Percentiles rank a stretch among this genome's conserved stretches.
These are phyloP conservation scores for Turdus rufiventris DNA, from an alignment of 2,113 vertebrate genomes.

Conservation along the genomic window DNA sequence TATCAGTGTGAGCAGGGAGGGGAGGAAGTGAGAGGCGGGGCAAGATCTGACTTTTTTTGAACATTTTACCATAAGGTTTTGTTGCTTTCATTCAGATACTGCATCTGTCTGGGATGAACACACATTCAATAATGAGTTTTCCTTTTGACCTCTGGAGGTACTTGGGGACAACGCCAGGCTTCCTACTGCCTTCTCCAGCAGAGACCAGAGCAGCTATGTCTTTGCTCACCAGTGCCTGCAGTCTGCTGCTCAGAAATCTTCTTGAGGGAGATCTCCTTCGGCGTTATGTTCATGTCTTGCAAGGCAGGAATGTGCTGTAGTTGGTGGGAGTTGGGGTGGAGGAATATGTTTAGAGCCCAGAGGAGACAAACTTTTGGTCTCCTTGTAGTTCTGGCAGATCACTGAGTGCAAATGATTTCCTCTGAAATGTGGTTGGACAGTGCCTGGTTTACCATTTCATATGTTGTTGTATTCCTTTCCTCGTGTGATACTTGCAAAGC, in stretches of 20 bases:
- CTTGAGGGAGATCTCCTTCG: neutral
- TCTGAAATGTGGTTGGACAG: neutral
- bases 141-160: neutral
- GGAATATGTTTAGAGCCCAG: neutral
- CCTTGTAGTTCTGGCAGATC: neutral
- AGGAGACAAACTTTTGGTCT: neutral
- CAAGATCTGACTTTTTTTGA: neutral
- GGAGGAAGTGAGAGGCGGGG: neutral
- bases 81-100: neutral
- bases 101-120: neutral
- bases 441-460: fast-evolving
- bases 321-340: neutral
- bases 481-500: neutral
- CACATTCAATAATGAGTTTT: fast-evolving
- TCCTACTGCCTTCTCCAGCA: neutral
- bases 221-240: neutral
- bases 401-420: neutral
- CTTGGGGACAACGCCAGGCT: neutral
- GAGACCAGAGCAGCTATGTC: neutral
- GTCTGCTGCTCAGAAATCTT: neutral
- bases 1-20: neutral
- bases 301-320: neutral
- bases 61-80: neutral
- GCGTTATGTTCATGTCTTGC: fast-evolving
- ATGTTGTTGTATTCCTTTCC: neutral